A percentile compares a stretch with the other conserved stretches of the same genome.
phyloP scores from a whole-genome alignment of 2,797 vertebrate genomes.

The Sternarchorhynchus goeldii region DNA sequence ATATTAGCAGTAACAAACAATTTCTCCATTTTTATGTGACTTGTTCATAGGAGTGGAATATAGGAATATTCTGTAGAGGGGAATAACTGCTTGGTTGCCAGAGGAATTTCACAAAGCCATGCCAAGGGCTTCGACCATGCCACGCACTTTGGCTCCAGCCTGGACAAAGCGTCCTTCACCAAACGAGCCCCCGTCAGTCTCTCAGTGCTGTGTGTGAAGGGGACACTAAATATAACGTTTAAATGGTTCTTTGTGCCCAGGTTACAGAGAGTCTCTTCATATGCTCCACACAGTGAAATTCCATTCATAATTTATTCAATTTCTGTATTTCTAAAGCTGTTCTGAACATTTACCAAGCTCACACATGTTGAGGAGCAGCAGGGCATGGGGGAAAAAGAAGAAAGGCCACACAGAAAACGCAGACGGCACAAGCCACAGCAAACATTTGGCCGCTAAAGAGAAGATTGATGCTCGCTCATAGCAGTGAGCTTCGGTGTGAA shows the following conservation, averaged over 20 bases:
- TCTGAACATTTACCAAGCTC: slow-evolving; percentile 57
- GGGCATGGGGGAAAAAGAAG: slow-evolving; percentile 16
- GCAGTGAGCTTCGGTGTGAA: background rate
- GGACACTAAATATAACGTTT: slow-evolving; percentile 68
- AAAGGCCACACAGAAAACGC: background rate
- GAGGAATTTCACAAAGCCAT: slow-evolving; percentile 70
- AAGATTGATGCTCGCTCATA: background rate
- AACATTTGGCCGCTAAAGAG: slow-evolving; percentile 13
- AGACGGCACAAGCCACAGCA: background rate
- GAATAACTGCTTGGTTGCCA: slow-evolving; percentile 31
- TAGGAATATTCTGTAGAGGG: slow-evolving; percentile 31
- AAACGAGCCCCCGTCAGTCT: slow-evolving; percentile 56
- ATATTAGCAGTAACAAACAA: background rate
- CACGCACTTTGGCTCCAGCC: slow-evolving; percentile 55
- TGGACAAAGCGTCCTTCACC: slow-evolving; percentile 71
- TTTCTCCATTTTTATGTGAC: slow-evolving; percentile 10
- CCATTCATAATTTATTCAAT: slow-evolving; percentile 67
- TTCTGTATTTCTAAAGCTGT: slow-evolving; percentile 62
- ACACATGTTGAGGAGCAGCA: slow-evolving; percentile 47
- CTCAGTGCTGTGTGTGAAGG: slow-evolving; percentile 65
- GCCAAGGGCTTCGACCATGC: slow-evolving; percentile 57
- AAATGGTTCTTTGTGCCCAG: slow-evolving; percentile 67
- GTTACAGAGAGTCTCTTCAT: slow-evolving; percentile 75
- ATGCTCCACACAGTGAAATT: slow-evolving; percentile 63
- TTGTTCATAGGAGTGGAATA: slow-evolving; percentile 43